phyloP scores from a whole-genome alignment of 2,888 invertebrate species.

The Agapostemon virescens region DNA sequence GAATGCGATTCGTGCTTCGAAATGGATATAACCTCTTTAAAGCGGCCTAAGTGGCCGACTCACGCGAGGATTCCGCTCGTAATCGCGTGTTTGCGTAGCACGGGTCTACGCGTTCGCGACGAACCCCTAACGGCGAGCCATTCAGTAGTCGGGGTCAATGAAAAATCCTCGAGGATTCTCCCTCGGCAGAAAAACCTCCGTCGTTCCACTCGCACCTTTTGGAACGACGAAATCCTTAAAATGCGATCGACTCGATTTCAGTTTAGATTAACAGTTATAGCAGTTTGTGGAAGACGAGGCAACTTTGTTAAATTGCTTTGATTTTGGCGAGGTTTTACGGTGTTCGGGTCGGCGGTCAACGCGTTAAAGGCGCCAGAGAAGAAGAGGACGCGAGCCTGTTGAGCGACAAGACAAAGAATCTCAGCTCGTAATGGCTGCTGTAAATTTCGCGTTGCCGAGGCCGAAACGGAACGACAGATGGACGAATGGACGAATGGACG shows the following conservation, averaged over 20 bases:
- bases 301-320: not conserved
- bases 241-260: not conserved
- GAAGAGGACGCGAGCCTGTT: slow-evolving; percentile 48
- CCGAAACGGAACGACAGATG: slow-evolving; percentile 48
- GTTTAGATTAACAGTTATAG: not conserved
- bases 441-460: slow-evolving; percentile 75
- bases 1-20: not conserved
- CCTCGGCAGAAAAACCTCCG: not conserved
- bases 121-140: not conserved
- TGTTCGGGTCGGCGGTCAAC: not conserved
- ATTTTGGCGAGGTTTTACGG: not conserved
- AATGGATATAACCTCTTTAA: not conserved
- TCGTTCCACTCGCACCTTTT: not conserved
- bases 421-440: slow-evolving; percentile 75
- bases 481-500: slow-evolving; percentile 44
- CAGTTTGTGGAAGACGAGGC: not conserved
- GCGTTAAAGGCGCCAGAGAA: slow-evolving; percentile 28
- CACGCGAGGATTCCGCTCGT: not conserved
- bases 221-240: too few relatives aligned
- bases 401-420: slow-evolving; percentile 78
- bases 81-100: not conserved
- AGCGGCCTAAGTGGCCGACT: not conserved
- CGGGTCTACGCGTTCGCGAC: not conserved
- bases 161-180: slow-evolving; percentile 25
- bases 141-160: slow-evolving; percentile 51